Base-by-base conservation (phyloP, 2,797 vertebrate species). In the Scarus forsteni region DNA sequence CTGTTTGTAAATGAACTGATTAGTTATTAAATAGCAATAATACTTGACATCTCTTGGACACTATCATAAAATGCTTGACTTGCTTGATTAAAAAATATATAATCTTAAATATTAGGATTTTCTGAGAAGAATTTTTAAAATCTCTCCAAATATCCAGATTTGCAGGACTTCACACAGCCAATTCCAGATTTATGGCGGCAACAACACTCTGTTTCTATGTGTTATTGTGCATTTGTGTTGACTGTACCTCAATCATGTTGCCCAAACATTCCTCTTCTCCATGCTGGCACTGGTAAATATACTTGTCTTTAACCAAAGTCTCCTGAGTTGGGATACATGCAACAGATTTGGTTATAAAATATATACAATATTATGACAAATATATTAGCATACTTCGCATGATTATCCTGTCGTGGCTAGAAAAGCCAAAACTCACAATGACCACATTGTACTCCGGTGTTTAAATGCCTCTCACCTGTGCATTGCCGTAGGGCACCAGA, bases 401-500 rank as follows among this genome's bases (percentile, higher is more conserved):
- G 7, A 45, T 53, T 45, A 19, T 43, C 2, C 14, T 45, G 34
- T 44, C 58, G 8, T 50, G 3, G 27, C 19, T 12, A 44, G 43
- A 14, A 1, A 14, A 15, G 10, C 40, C 8, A 16, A 27, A 2
- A 27, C 27, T 27, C 27, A 27, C 9, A 16, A 16, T 18, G 8
- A 45, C 15, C 43, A 13, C 7, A 6, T 16, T 48, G 46, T 9
- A 10, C 3, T 4, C 10, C 13, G 8, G 6, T 57, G 46, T 42
- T 48, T 19, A 8, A 39, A 7, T 39, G 39, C 18, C 51, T 48
- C 77, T 46, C 85, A 99, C 98, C 94, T 91, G 1, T 0, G 98
- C 96, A 0, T 99, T 99, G 10, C 98, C 98, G 0, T 92, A 99
- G 6, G 98, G 97, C 56, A 99, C 96, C 79, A 99, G 87, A 0